Percentiles rank a stretch among this genome's conserved stretches.
Conservation (phyloP, 1,140 invertebrate species). For the Frieseomelitta varia region DNA sequence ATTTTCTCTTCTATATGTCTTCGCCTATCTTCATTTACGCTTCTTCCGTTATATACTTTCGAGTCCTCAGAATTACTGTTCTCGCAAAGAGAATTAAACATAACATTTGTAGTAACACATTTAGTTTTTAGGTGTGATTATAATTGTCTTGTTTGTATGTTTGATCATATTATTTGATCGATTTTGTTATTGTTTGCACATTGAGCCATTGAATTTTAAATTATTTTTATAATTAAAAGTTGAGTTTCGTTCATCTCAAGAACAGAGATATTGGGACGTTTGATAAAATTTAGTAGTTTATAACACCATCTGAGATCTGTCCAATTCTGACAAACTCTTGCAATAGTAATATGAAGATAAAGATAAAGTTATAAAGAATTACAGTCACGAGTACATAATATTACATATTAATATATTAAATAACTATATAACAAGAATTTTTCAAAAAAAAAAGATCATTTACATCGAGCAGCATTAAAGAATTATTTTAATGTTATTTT, state of each 20-base stretch:
- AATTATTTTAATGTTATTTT: slow-evolving; percentile 73
- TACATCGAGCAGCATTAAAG: no score
- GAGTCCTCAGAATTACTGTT: not conserved
- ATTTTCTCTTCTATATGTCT: slow-evolving; percentile 2
- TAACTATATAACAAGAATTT: slow-evolving; percentile 33
- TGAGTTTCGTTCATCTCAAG: not conserved
- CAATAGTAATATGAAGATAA: no score
- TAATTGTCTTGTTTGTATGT: not conserved
- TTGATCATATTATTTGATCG: not conserved
- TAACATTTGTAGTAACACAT: not conserved
- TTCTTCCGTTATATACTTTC: slow-evolving; percentile 1
- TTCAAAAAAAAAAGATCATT: no score
- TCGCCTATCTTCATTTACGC: not conserved
- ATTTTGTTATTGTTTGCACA: not conserved
- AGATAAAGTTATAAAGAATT: not conserved
- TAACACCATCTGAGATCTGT: not conserved
- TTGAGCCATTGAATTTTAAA: not conserved
- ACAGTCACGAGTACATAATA: no score
- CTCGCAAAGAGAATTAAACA: not conserved
- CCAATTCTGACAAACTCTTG: no score
- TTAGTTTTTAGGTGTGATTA: not conserved
- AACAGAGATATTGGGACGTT: not conserved
- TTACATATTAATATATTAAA: not conserved
- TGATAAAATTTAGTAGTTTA: no score
- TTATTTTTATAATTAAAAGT: not conserved